phyloP scores from a whole-genome alignment of 2,797 vertebrate genomes.

The Cheirogaleus major region DNA sequence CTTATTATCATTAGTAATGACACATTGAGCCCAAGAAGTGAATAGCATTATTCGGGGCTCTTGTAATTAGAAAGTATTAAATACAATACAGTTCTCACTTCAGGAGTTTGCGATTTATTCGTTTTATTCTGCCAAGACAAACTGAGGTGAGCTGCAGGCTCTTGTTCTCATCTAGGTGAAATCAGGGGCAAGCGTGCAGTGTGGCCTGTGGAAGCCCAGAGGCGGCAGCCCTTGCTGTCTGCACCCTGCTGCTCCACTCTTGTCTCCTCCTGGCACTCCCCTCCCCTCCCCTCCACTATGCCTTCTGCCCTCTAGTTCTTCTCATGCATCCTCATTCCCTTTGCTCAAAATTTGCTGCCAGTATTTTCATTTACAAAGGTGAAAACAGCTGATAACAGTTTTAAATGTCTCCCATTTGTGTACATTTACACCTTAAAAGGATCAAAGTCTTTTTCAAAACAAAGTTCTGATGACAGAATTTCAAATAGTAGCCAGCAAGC shows the following conservation, averaged over 20 bases:
- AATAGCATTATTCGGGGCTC: neutral
- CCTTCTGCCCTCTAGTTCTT: neutral
- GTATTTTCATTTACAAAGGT: neutral
- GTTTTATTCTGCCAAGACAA: neutral
- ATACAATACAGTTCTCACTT: neutral
- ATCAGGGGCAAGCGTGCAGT: no score
- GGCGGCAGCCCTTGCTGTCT: neutral
- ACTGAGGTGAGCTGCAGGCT: neutral
- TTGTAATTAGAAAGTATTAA: neutral
- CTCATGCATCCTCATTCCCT: neutral
- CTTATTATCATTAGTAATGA: neutral
- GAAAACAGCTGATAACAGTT: neutral
- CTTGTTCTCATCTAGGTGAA: neutral
- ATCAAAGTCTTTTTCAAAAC: neutral
- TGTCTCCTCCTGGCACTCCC: neutral
- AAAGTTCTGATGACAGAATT: neutral
- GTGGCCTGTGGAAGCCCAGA: neutral
- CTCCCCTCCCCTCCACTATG: neutral
- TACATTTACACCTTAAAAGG: neutral
- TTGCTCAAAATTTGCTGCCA: neutral
- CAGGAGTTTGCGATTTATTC: neutral
- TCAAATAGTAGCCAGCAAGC: neutral
- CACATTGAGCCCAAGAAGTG: neutral
- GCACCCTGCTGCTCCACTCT: rapidly evolving
- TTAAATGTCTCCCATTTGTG: neutral